These are phyloP conservation scores for Aricia agestis DNA, from an alignment of 1,140 invertebrate genomes.

Conservation along the genomic window DNA sequence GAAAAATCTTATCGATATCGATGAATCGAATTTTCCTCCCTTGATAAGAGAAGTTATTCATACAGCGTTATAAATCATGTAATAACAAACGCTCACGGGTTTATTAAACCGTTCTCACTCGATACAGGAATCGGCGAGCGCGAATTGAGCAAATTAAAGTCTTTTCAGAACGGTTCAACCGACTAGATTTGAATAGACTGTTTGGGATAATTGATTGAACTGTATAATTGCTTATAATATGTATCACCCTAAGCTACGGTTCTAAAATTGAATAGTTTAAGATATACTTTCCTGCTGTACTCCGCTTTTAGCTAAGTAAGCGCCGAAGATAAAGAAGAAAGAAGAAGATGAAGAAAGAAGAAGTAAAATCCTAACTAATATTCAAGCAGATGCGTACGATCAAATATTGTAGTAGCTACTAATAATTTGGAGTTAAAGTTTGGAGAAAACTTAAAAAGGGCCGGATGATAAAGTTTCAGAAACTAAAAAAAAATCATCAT, in stretches of 20 bases:
- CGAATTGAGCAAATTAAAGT: conserved; percentile 36
- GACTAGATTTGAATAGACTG: neutral
- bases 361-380: no score
- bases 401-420: no score
- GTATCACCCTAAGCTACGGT: neutral
- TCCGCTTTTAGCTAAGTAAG: no score
- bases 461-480: no score
- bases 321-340: no score
- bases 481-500: no score
- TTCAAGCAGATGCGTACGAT: no score
- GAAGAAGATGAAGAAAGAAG: no score
- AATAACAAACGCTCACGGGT: conserved; percentile 48
- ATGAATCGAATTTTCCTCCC: conserved; percentile 15
- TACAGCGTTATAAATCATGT: conserved; percentile 60
- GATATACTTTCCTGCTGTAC: no score
- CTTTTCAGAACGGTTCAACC: conserved; percentile 22
- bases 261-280: no score
- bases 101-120: conserved; percentile 54
- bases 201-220: neutral
- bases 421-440: no score
- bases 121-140: conserved; percentile 40
- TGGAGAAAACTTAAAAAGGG: no score
- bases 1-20: neutral
- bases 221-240: neutral
- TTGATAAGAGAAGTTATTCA: conserved; percentile 54